Base-by-base conservation (phyloP, 2,888 invertebrate genomes). In the Parnassius apollo region DNA sequence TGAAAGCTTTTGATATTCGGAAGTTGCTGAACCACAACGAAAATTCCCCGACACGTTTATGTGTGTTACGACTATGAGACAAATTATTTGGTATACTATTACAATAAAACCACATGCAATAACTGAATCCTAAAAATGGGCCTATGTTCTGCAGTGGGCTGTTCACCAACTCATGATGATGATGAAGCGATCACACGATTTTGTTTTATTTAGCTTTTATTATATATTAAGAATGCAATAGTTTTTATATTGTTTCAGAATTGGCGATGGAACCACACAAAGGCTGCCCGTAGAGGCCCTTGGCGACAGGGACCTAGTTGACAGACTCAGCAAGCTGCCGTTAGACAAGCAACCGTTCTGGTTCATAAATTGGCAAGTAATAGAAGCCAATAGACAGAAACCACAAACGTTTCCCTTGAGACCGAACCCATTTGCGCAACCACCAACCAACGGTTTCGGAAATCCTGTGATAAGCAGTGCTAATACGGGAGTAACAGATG, bases 301-400 rank as follows among this genome's bases (percentile, higher is more conserved):
- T n/a, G 95, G 94, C 1, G 94, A 96, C 71, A 77, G 74, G 12
- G 86, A 91, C 0, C 80, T 94, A 9, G 90, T 95, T 0, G 89
- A 94, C 50, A 81, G 93, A 51, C 78, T 95, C 8, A 93, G 90
- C 66, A 83, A 88, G 9, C 91, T 94, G 77, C 95, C 95, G 0
- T 77, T 83, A 65, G 94, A 94, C 57, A 86, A 93, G 53, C 93
- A 93, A 68, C 95, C 96, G 0, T 95, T 94, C 81, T 95, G 95
- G 95, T 89, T 93, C 55, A 69, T 95, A 46, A 96, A 96, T 79
- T 93, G 94, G 76, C 85, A 92, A 64, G 93, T 93, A 0, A 91
- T 95, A 12, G 94, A 95, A 73, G 88, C 85, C 0, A 86, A 93
- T 45, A 88, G 94, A 60, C 76, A 74, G 1, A 72, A 72, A n/a